These are phyloP conservation scores for Synanthedon andrenaeformis DNA, from an alignment of 2,888 invertebrate genomes.

Conservation along the genomic window DNA sequence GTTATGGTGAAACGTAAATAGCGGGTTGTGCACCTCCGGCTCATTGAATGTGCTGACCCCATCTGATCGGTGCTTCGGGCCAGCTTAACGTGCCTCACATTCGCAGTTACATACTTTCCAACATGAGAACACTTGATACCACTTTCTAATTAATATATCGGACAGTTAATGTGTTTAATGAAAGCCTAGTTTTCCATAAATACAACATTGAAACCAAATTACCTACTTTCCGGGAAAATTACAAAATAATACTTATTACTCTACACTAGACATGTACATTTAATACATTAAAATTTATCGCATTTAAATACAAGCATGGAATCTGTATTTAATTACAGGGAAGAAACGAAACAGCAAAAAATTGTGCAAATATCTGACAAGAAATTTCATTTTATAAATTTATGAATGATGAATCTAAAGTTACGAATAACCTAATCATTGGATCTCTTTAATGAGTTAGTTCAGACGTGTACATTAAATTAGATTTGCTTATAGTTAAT, in stretches of 20 bases:
- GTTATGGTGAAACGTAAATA: constrained; percentile 65
- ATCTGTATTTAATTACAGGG: too few relatives aligned
- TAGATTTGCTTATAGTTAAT: not conserved
- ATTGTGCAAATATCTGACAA: too few relatives aligned
- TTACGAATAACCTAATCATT: too few relatives aligned
- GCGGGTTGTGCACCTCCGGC: constrained; percentile 66
- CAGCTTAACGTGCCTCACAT: constrained; percentile 10
- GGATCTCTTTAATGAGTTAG: too few relatives aligned
- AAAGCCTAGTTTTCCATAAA: not conserved
- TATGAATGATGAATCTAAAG: too few relatives aligned
- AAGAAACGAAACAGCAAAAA: too few relatives aligned
- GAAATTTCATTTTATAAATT: too few relatives aligned
- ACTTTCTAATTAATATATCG: not conserved
- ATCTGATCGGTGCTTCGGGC: constrained; percentile 59
- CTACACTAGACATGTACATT: too few relatives aligned
- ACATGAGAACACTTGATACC: not conserved
- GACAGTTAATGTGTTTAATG: not conserved
- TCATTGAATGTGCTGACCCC: constrained; percentile 69
- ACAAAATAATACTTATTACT: too few relatives aligned
- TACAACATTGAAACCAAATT: not conserved
- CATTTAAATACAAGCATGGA: too few relatives aligned
- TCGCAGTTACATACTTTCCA: not conserved
- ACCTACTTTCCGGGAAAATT: not conserved
- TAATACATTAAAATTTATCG: too few relatives aligned
- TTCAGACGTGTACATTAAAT: not conserved